These are phyloP conservation scores for Tipula confusa DNA, from an alignment of 2,888 invertebrate species.

Conservation along the genomic window DNA sequence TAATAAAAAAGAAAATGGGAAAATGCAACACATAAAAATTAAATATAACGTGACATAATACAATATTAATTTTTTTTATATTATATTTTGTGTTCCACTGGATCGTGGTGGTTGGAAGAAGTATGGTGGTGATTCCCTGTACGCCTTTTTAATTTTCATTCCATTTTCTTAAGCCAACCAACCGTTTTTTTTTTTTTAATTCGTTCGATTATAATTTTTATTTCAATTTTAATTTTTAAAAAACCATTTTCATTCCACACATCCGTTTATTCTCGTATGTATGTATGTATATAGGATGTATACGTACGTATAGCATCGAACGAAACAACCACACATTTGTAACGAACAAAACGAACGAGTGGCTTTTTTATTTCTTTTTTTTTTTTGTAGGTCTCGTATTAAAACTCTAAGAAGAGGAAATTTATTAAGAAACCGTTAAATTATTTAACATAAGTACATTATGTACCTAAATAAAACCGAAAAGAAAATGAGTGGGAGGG, in stretches of 20 bases:
- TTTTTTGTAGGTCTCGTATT: not conserved
- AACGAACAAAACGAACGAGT: not conserved
- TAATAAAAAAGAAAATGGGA: slow-evolving; percentile 15
- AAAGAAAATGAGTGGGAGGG: not conserved
- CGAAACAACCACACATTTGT: not conserved
- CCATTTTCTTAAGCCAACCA: not conserved
- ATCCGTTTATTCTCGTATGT: not conserved
- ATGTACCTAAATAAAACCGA: not conserved
- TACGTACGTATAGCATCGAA: not conserved
- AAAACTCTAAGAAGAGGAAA: not conserved
- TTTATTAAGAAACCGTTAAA: not conserved
- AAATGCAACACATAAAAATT: slow-evolving; percentile 20
- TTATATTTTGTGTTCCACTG: not conserved
- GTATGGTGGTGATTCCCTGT: not conserved
- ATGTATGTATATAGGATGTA: not conserved
- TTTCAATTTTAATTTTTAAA: slow-evolving; percentile 25
- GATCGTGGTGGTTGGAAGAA: not conserved
- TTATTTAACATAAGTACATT: not conserved
- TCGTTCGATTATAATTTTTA: not conserved
- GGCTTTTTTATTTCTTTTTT: too few relatives aligned
- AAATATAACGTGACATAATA: slow-evolving; percentile 25
- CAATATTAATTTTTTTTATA: slow-evolving; percentile 7
- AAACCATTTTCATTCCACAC: not conserved
- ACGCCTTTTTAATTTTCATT: not conserved
- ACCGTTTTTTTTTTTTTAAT: not conserved